Conservation (phyloP, 2,113 vertebrate genomes). For the Oreochromis spilurus region DNA sequence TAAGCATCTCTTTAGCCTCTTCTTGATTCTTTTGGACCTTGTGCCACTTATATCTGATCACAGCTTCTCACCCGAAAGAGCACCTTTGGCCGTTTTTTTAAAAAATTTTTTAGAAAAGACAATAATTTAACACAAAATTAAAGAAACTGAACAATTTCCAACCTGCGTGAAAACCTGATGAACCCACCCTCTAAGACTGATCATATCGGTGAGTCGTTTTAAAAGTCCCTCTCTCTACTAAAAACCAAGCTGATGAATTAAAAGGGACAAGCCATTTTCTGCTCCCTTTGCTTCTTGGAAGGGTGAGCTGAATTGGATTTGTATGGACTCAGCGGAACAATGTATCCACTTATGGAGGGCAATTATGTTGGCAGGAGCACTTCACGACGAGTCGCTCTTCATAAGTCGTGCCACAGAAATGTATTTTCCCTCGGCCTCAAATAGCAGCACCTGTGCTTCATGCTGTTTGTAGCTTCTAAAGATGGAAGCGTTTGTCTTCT, state of each 20-base stretch:
- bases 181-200: neutral
- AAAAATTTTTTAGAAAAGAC: neutral
- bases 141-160: neutral
- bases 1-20: neutral
- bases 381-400: constrained; percentile 30
- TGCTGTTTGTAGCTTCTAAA: neutral
- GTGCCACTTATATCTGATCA: neutral
- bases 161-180: neutral
- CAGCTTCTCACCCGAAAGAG: neutral
- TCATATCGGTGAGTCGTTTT: neutral
- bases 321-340: constrained; percentile 50
- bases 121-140: neutral
- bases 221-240: constrained; percentile 13
- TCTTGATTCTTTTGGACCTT: neutral
- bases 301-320: constrained; percentile 58
- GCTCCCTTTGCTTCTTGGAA: constrained; percentile 47
- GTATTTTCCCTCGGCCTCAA: neutral
- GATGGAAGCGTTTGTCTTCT: constrained; percentile 12
- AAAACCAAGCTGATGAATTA: constrained; percentile 50
- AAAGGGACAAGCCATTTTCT: constrained; percentile 63
- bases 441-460: neutral
- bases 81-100: neutral
- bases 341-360: constrained; percentile 54
- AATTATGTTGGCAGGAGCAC: constrained; percentile 56
- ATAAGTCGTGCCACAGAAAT: constrained; percentile 2